Evolutionary conservation across 2,888 invertebrate species (phyloP), one percentile per base, ranked within the genome.

Genomic region (Lepidocyrtinus sp.): DNA sequence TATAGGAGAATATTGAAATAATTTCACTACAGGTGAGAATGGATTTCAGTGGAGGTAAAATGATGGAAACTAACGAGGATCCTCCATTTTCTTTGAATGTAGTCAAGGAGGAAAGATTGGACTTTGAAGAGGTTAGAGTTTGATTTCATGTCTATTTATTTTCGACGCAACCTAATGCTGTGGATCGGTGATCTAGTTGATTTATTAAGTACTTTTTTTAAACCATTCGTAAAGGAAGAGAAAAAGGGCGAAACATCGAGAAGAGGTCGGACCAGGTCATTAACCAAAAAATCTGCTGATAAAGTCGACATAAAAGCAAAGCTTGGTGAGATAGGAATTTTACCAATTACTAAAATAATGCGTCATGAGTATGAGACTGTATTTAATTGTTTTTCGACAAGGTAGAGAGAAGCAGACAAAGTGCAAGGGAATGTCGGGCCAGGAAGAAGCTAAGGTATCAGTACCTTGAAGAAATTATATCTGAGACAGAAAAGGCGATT

Each of bases 401-500:
- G n/a, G n/a, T 89, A 96, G 98, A 98, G 90, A 92, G 98, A 83
- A 98, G 98, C 89, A 92, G 98, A 87, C 98, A 98, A 91, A 97
- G 97, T 90, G 98, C 98, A 86, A 92, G 98, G 87, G 98, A 98
- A 91, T 98, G 98, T 89, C 93, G 98, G 85, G 98, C 98, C 64
- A 92, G 98, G 71, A 98, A 98, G 91, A 98, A 98, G 89, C 91
- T 98, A 83, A 93, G 98, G 71, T 98, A 98, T 89, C 98, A 98
- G 89, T 98, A 98, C 88, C 91, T 98, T 85, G 98, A 98, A 89
- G 98, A 98, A 90, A 90, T 98, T 85, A 98, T 98, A 1, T 92
- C 95, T 0, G 96, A 97, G 89, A 91, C 98, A 84, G 98, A 98
- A 89, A 95, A 96, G 87, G 96, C 98, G 9, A 96, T 98, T 19